Percentiles rank a stretch among this genome's conserved stretches.
These are phyloP conservation scores for Cichladusa arquata DNA, from an alignment of 2,113 vertebrate genomes.

Conservation along the genomic window DNA sequence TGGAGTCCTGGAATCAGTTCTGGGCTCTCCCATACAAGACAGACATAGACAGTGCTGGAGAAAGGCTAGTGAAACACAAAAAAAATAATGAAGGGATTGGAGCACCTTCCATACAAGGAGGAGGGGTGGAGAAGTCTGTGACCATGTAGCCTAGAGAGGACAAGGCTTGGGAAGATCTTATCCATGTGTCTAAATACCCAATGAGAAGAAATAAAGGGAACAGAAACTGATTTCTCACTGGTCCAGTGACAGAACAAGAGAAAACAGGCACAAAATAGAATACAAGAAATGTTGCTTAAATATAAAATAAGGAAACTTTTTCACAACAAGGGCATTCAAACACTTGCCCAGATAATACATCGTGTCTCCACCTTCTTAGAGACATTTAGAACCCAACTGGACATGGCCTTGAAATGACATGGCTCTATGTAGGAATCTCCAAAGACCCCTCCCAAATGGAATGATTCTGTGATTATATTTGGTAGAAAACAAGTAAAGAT, in stretches of 20 bases:
- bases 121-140: background rate
- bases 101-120: background rate
- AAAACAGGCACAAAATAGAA: background rate
- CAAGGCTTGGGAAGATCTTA: background rate
- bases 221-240: background rate
- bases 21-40: background rate
- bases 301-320: background rate
- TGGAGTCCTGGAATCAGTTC: background rate
- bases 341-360: background rate
- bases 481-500: background rate
- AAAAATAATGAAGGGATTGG: background rate
- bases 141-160: background rate
- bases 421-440: background rate
- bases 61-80: background rate
- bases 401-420: background rate
- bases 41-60: background rate
- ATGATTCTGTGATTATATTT: background rate
- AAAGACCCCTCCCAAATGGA: background rate
- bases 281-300: background rate
- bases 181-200: accelerated
- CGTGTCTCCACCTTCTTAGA: background rate
- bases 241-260: background rate
- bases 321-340: background rate
- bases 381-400: background rate
- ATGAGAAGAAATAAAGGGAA: background rate